Percentiles rank a stretch among this genome's conserved stretches.
These are phyloP conservation scores for Natator depressus DNA, from an alignment of 2,113 vertebrate species.

Conservation along the genomic window DNA sequence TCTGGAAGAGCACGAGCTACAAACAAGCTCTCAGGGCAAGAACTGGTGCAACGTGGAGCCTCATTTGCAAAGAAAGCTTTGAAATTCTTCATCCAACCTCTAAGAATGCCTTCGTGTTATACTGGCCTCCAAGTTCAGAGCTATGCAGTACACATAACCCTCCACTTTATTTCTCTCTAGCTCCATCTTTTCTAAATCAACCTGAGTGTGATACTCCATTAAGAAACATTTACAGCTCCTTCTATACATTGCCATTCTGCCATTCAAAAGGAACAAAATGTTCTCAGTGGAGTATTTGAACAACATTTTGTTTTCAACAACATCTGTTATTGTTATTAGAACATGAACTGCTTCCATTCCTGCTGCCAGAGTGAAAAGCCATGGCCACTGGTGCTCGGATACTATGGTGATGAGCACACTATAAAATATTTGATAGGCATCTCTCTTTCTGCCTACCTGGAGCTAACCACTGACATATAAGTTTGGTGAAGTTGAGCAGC, in stretches of 20 bases:
- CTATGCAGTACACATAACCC: background rate
- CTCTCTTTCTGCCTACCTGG: background rate
- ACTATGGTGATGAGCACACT: background rate
- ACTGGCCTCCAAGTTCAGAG: background rate
- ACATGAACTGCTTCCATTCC: background rate
- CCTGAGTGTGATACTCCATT: accelerated
- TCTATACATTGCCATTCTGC: background rate
- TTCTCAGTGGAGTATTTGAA: background rate
- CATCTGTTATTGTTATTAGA: background rate
- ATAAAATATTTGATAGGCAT: background rate
- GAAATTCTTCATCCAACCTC: no score
- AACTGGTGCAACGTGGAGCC: no score
- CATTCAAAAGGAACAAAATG: background rate
- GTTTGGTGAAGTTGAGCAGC: background rate
- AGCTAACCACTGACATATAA: background rate
- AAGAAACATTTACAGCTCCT: background rate
- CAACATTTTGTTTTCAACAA: background rate
- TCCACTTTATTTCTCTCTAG: background rate
- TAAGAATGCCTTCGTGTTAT: background rate
- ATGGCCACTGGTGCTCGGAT: background rate
- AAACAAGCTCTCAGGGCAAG: background rate
- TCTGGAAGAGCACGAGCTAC: background rate
- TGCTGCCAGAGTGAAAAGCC: background rate
- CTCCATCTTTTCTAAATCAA: background rate
- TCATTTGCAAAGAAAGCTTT: no score